phyloP scores from a whole-genome alignment of 1,140 invertebrate genomes.

The Hylyphantes graminicola region DNA sequence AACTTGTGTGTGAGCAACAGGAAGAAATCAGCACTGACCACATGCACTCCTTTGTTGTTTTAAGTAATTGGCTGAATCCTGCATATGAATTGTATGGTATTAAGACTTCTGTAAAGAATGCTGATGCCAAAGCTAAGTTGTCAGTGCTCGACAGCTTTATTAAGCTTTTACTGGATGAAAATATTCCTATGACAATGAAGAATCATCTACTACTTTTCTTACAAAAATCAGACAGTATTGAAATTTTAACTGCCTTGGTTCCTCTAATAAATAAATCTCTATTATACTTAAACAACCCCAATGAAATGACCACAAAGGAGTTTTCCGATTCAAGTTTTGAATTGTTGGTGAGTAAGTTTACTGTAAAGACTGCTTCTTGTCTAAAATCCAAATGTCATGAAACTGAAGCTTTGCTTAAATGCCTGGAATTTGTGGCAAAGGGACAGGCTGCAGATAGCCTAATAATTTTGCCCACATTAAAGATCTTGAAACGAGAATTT shows the following conservation, averaged over 20 bases:
- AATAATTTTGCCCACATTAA: slow-evolving; percentile 22
- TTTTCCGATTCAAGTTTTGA: background rate
- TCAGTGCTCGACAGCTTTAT: slow-evolving; percentile 9
- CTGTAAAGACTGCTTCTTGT: slow-evolving; percentile 9
- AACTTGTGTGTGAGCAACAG: background rate
- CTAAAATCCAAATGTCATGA: slow-evolving; percentile 10
- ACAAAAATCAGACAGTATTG: slow-evolving; percentile 8
- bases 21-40: slow-evolving; percentile 47
- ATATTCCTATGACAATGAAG: slow-evolving; percentile 6
- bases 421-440: background rate
- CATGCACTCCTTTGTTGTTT: slow-evolving; percentile 3
- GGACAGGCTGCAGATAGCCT: background rate
- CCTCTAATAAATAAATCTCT: slow-evolving; percentile 10
- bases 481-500: slow-evolving; percentile 65
- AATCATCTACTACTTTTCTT: slow-evolving; percentile 5
- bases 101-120: background rate
- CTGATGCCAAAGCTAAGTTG: background rate
- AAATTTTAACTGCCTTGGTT: slow-evolving; percentile 5
- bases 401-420: slow-evolving; percentile 26
- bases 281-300: background rate
- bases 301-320: background rate
- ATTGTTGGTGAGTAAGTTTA: slow-evolving; percentile 23
- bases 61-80: slow-evolving; percentile 16
- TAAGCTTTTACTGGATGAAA: slow-evolving; percentile 14
- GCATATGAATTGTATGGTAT: slow-evolving; percentile 6